Evolutionary conservation across 2,797 vertebrate species (phyloP).

Genomic region (Onychomys leucogaster): DNA sequence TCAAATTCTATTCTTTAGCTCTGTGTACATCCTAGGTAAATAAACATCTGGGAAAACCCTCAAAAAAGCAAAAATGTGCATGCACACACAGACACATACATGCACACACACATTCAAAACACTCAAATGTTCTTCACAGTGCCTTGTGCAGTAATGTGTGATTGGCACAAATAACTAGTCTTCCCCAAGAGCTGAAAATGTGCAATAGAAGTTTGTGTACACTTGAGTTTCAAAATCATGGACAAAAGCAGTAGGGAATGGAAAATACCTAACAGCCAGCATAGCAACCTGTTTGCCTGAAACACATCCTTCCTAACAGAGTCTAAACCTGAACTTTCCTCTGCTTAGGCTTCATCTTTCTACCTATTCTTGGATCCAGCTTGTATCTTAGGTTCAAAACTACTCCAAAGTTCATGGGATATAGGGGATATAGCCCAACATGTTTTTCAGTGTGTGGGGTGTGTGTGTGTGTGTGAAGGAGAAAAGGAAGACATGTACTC

Average conservation of each 20-base stretch:
- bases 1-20: neutral
- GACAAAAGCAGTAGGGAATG: neutral
- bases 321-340: neutral
- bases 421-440: neutral
- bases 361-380: neutral
- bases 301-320: neutral
- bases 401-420: neutral
- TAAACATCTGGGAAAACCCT: neutral
- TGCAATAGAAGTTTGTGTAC: neutral
- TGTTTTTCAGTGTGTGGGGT: neutral
- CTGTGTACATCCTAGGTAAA: neutral
- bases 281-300: neutral
- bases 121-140: neutral
- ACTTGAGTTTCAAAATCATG: neutral
- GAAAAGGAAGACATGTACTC: neutral
- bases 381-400: neutral
- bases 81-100: neutral
- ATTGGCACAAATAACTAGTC: neutral
- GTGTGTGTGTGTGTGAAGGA: neutral
- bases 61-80: neutral
- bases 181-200: conserved; percentile 10
- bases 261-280: neutral
- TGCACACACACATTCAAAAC: neutral
- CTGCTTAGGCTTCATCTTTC: neutral
- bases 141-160: neutral